Evolutionary conservation across 2,113 vertebrate species (phyloP).

Genomic region (Tauraco erythrolophus): DNA sequence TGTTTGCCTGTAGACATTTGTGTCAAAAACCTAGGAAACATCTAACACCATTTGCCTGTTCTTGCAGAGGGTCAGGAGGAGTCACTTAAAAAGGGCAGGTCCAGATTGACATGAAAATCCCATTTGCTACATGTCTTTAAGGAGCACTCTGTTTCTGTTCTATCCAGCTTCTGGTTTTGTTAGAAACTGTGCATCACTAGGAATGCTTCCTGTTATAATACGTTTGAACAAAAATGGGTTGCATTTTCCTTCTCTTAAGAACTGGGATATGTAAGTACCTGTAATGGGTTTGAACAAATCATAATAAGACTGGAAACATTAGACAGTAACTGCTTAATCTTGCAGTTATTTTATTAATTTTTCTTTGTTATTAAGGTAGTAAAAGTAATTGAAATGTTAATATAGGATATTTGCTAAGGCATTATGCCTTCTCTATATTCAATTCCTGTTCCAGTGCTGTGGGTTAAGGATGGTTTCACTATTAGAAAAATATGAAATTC

Average conservation of each 20-base stretch:
- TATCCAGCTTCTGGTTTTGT: neutral
- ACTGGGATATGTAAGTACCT: neutral
- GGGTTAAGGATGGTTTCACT: neutral
- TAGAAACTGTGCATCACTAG: neutral
- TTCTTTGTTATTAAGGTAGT: conserved; percentile 9
- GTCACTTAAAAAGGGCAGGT: neutral
- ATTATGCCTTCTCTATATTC: neutral
- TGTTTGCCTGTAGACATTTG: neutral
- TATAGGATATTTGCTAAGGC: conserved; percentile 4
- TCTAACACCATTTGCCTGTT: neutral
- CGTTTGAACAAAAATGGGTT: neutral
- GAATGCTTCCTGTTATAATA: neutral
- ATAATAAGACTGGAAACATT: neutral
- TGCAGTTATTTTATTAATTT: conserved; percentile 30
- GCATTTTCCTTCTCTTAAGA: neutral
- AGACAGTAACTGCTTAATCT: conserved; percentile 10
- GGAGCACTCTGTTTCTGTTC: neutral
- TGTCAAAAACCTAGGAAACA: neutral
- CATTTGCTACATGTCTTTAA: neutral
- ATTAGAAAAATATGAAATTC: neutral
- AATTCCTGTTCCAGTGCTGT: neutral
- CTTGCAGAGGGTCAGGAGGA: neutral
- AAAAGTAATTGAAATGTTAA: conserved; percentile 38
- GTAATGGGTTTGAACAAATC: conserved; percentile 1
- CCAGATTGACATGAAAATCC: neutral